These are phyloP conservation scores for Physocephala rufipes DNA, from an alignment of 2,888 invertebrate genomes.

Conservation along the genomic window DNA sequence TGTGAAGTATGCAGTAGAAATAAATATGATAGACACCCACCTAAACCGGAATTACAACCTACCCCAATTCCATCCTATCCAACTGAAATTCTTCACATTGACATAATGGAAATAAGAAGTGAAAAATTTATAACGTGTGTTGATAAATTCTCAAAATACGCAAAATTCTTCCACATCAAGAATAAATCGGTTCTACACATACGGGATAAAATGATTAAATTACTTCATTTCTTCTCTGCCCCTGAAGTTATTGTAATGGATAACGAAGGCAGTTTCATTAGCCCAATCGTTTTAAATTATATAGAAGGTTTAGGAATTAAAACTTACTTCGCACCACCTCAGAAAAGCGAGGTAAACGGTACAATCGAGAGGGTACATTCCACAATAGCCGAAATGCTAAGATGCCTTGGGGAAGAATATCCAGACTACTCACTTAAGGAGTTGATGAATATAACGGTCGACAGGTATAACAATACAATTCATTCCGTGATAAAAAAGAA, in stretches of 20 bases:
- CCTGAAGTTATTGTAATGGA: constrained; percentile 40
- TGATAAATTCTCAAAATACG: constrained; percentile 42
- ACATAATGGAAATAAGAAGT: constrained; percentile 38
- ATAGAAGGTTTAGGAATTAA: constrained; percentile 11
- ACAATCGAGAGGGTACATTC: constrained; percentile 42
- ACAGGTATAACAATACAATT: constrained; percentile 44
- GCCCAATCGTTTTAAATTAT: constrained; percentile 7
- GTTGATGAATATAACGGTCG: constrained; percentile 36
- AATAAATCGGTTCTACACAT: constrained; percentile 36
- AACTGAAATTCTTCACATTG: constrained; percentile 36
- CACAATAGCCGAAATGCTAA: constrained; percentile 41
- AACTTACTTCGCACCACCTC: not conserved
- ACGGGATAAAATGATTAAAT: constrained; percentile 39
- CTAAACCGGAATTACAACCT: constrained; percentile 19
- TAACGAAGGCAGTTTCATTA: constrained; percentile 40
- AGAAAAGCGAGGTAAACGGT: not conserved
- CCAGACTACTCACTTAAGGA: constrained; percentile 26
- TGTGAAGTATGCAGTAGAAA: not conserved
- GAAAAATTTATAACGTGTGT: constrained; percentile 40
- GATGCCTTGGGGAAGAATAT: constrained; percentile 40
- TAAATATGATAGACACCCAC: constrained; percentile 29
- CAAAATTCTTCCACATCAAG: constrained; percentile 43
- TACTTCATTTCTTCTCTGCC: constrained; percentile 42
- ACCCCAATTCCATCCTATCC: constrained; percentile 34
- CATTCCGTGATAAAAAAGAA: constrained; percentile 41